Percentiles rank a stretch among this genome's conserved stretches.
Evolutionary conservation across 2,888 invertebrate species (phyloP).

Genomic region (Dorcus hopei): DNA sequence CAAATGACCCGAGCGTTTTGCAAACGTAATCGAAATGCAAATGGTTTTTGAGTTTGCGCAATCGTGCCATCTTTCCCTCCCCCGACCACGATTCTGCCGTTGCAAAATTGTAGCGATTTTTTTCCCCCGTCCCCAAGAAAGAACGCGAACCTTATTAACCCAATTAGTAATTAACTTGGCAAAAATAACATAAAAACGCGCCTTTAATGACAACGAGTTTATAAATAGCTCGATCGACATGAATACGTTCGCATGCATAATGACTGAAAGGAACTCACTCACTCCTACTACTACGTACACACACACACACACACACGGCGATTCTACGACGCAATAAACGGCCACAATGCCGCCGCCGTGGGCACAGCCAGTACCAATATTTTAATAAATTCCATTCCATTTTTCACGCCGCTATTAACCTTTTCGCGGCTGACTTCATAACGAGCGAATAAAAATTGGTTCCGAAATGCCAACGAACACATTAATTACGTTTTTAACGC

Average conservation of each 20-base stretch:
- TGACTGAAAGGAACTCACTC: background rate
- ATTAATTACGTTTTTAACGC: conserved; percentile 25
- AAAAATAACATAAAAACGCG: too few species aligned
- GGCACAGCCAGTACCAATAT: conserved; percentile 2
- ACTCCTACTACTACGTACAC: conserved; percentile 1
- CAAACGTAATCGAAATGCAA: too few species aligned
- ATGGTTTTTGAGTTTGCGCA: too few species aligned
- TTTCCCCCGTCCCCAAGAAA: too few species aligned
- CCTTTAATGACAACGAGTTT: background rate
- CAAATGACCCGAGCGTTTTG: too few species aligned
- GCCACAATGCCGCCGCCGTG: background rate
- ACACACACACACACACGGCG: background rate
- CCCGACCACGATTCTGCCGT: too few species aligned
- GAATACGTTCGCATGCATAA: background rate
- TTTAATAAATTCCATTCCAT: conserved; percentile 23
- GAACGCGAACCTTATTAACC: too few species aligned
- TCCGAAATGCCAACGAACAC: conserved; percentile 29
- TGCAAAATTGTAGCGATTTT: too few species aligned
- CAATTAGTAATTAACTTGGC: too few species aligned
- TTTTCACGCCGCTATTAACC: conserved; percentile 31
- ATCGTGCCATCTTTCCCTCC: too few species aligned
- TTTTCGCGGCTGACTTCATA: conserved; percentile 25
- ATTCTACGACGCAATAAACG: background rate
- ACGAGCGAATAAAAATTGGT: conserved; percentile 27
- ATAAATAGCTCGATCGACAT: background rate